Percentiles rank a stretch among this genome's conserved stretches.
These are phyloP conservation scores for Tetropium fuscum DNA, from an alignment of 2,888 invertebrate genomes.

Conservation along the genomic window DNA sequence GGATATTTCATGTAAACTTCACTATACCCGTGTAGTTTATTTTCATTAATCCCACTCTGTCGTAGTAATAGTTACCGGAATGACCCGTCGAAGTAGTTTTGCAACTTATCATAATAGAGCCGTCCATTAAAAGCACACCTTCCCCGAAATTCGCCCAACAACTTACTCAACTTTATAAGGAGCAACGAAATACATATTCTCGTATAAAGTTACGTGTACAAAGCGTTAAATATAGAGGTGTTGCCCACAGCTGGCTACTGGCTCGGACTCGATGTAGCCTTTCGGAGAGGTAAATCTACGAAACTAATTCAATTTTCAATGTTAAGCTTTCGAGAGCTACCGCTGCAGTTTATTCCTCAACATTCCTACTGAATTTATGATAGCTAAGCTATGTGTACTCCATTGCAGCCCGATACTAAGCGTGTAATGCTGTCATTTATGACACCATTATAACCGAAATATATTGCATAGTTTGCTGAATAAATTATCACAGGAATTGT, in stretches of 20 bases:
- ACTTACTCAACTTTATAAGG: slow-evolving; percentile 1
- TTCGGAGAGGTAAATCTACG: slow-evolving; percentile 40
- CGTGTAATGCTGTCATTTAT: slow-evolving; percentile 9
- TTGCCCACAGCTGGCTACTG: slow-evolving; percentile 9
- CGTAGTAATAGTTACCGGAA: not conserved
- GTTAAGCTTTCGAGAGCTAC: slow-evolving; percentile 41
- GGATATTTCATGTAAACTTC: too few species aligned
- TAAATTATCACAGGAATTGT: too few species aligned
- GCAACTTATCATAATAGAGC: slow-evolving; percentile 11
- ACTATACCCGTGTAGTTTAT: too few species aligned
- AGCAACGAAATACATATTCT: not conserved
- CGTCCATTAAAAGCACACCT: slow-evolving; percentile 7
- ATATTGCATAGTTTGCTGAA: slow-evolving; percentile 10
- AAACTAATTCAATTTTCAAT: slow-evolving; percentile 48
- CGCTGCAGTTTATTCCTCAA: slow-evolving; percentile 44
- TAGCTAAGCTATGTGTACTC: slow-evolving; percentile 23
- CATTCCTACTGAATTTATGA: slow-evolving; percentile 40
- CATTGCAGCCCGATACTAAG: slow-evolving; percentile 1
- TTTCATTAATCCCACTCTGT: not conserved
- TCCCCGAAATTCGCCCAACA: not conserved
- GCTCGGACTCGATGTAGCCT: not conserved
- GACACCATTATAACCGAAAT: not conserved
- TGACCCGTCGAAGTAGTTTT: not conserved
- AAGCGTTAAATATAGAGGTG: slow-evolving; percentile 11
- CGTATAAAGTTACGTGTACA: not conserved